phyloP scores from a whole-genome alignment of 1,140 invertebrate species.

The Penaeus japonicus region DNA sequence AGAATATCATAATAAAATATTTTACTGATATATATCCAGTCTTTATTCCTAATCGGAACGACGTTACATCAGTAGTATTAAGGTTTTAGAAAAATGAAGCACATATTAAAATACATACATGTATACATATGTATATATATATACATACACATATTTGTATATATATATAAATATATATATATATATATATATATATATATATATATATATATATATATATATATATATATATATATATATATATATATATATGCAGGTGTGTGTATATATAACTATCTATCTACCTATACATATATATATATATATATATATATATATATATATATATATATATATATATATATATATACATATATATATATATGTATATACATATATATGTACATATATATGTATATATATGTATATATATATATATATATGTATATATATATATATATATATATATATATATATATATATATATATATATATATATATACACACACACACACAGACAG shows the following conservation, averaged over 20 bases:
- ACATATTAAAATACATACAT: background rate
- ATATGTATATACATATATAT: background rate
- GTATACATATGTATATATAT: background rate
- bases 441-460: background rate
- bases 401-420: background rate
- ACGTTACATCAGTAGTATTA: too few species aligned
- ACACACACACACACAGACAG: slow-evolving; percentile 9
- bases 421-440: background rate
- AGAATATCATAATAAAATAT: too few species aligned
- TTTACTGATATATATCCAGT: too few species aligned
- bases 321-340: background rate
- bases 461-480: background rate
- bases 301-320: background rate
- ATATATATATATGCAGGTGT: background rate
- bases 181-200: background rate
- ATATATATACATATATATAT: background rate
- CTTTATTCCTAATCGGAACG: too few species aligned
- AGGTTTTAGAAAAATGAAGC: too few species aligned
- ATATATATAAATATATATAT: background rate
- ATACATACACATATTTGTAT: background rate
- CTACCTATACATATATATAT: background rate
- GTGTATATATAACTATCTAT: background rate
- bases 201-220: background rate
- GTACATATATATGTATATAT: background rate
- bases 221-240: background rate